Base-by-base conservation (phyloP, 2,113 vertebrate species). In the Corythornis madagascariensis region DNA sequence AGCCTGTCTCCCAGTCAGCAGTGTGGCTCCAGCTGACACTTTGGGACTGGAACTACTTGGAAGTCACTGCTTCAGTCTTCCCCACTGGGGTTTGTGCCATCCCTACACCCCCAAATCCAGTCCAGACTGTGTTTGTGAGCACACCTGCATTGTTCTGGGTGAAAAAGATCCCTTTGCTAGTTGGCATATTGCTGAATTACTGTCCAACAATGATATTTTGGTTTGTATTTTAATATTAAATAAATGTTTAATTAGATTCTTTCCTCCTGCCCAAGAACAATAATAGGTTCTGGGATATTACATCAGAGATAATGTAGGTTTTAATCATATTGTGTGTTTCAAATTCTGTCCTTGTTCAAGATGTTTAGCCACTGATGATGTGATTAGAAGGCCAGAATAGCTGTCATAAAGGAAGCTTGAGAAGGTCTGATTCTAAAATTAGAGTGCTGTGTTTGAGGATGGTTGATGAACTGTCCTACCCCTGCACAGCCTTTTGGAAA, bases 221-320 rank as follows among this genome's bases (percentile, higher is more conserved):
- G 67, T 88, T 95, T 93, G 87, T 86, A 86, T 96, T 96, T 95
- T 92, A 83, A 81, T 93, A 96, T 94, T 89, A 88, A 96, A 96
- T 95, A 95, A 96, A 94, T 85, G 93, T 92, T 95, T 94, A 96
- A 95, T 94, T 94, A 95, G 94, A 96, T 96, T 96, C 79, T 77
- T 91, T 92, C 69, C 94, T 95, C 60, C 69, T 89, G 84, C 82
- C 57, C 48, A 55, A 93, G 75, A 83, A 72, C 87, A 87, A 13
- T 92, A 95, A 91, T 91, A 94, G 67, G 82, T 75, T 94, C 89
- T 95, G 94, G 95, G 85, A 89, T 94, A 86, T 96, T 93, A 88
- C 92, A 90, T 89, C 95, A 96, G 87, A 2, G 8, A 89, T 95
- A 94, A 95, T 93, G 87, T 74, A 78, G 94, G 82, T 88, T 92